Conservation (phyloP, 2,113 vertebrate genomes). For the Poicephalus meyeri region DNA sequence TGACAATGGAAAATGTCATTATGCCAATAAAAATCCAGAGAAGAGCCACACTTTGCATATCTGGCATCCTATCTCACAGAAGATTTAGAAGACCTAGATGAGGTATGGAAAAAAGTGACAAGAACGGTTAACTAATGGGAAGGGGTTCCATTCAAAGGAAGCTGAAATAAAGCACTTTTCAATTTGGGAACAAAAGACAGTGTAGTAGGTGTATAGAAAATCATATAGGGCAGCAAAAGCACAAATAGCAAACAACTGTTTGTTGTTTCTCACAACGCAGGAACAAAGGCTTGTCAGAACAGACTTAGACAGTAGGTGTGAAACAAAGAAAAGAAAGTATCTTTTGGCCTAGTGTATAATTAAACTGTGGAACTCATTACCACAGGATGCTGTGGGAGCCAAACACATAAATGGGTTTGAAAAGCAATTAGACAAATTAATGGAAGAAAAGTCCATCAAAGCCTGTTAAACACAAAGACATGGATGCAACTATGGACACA, state of each 20-base stretch:
- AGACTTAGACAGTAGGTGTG: conserved; percentile 25
- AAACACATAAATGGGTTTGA: conserved; percentile 26
- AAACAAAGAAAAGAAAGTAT: conserved; percentile 30
- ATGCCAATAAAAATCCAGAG: background rate
- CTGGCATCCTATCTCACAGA: background rate
- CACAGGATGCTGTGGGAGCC: conserved; percentile 6
- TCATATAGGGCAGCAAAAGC: background rate
- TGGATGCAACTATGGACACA: background rate
- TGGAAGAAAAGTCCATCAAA: conserved; percentile 41
- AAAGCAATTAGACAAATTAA: conserved; percentile 62
- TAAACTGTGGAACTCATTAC: conserved; percentile 44
- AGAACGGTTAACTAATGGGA: background rate
- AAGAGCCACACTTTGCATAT: background rate
- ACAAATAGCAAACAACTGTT: background rate
- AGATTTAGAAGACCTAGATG: background rate
- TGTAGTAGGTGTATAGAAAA: fast-evolving
- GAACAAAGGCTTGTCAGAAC: conserved; percentile 14
- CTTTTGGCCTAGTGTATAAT: conserved; percentile 28
- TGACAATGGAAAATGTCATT: background rate
- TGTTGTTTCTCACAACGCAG: background rate
- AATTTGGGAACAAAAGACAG: fast-evolving
- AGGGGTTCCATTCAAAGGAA: background rate
- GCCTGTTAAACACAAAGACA: background rate
- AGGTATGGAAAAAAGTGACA: background rate
- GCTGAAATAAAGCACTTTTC: background rate